Base-by-base conservation (phyloP, 2,888 invertebrate species). In the Acanthoscelides obtectus region DNA sequence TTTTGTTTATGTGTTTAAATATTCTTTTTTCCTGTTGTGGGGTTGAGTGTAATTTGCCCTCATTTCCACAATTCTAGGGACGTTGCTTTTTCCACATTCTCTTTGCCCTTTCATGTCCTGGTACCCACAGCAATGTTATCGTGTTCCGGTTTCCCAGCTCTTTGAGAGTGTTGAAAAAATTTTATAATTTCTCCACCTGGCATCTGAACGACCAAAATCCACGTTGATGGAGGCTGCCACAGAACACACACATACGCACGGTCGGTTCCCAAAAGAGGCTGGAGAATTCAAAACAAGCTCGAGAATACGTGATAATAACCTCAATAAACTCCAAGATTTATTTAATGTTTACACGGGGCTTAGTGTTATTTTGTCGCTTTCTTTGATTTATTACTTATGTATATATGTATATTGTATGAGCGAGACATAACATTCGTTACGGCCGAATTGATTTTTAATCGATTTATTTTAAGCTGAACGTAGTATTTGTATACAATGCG, bases 291-390 rank as follows among this genome's bases (percentile, higher is more conserved):
- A 75, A 75, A 74, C 75, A 69, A 66, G 70, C 67, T 21, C 72
- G 71, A 71, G 74, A 75, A 74, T 73, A 73, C 74, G 74, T 75
- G 76, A 77, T 77, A 77, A 76, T 76, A 75, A 73, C 74, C 69
- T 74, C 77, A 75, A 76, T 75, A 74, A 75, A 76, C 75, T 72
- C 65, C 71, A 71, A 69, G 72, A 74, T 76, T 75, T 75, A 72
- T 75, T 75, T 74, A 73, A 75, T 75, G 75, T 77, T 75, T 75
- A 74, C 70, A 69, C 71, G 72, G 74, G 70, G 66, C 64, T 72
- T 70, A 72, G 45, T 69, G 73, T 71, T 74, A 72, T 72, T 70
- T 68, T 67, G 74, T 72, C 73, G 72, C 73, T 72, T 69, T 72
- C 22, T 75, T 73, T 75, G 75, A 75, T 75, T 75, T 74, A 75